Base-by-base conservation (phyloP, 2,113 vertebrate genomes). In the Campylomormyrus numenius region DNA sequence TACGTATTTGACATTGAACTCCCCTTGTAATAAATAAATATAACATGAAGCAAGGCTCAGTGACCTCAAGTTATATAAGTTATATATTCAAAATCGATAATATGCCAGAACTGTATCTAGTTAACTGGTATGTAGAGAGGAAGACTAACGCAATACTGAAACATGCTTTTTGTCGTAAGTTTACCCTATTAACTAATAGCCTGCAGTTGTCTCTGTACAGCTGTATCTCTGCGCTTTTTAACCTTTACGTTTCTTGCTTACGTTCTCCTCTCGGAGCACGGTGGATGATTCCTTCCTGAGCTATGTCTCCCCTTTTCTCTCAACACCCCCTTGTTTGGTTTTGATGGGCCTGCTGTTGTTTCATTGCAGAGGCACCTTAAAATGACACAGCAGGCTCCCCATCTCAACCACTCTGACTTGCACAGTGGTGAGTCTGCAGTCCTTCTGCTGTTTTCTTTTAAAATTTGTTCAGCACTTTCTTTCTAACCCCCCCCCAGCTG, bases 331-430 rank as follows among this genome's bases (percentile, higher is more conserved):
- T 5, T 62, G 5, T 83, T 74, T 91, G 89, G 17, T 1, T 46
- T 49, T 92, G 85, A 90, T 46, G 70, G 85, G 88, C 91, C 90
- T n/a, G 95, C 93, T 96, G 96, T 96, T 94, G 95, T 95, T 97
- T 97, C 96, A 93, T 97, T 96, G 93, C 96, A 97, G 96, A 96
- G 95, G 92, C 95, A 86, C 94, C 94, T 94, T 93, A 95, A 95
- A 97, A 96, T 92, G 96, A 97, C 39, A 92, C 50, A 86, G 85
- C 24, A 84, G 58, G 80, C 93, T 95, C 94, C 94, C 95, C 96
- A 89, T 94, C 94, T 95, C 89, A 95, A 95, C 94, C 93, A 94
- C 95, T 96, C 95, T 94, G 95, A 91, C 94, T 96, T 96, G 89
- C 96, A 96, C 93, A 96, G 95, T 95, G 96, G 96, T 96, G 96